phyloP scores from a whole-genome alignment of 2,888 invertebrate species.

The Synanthedon formicaeformis region DNA sequence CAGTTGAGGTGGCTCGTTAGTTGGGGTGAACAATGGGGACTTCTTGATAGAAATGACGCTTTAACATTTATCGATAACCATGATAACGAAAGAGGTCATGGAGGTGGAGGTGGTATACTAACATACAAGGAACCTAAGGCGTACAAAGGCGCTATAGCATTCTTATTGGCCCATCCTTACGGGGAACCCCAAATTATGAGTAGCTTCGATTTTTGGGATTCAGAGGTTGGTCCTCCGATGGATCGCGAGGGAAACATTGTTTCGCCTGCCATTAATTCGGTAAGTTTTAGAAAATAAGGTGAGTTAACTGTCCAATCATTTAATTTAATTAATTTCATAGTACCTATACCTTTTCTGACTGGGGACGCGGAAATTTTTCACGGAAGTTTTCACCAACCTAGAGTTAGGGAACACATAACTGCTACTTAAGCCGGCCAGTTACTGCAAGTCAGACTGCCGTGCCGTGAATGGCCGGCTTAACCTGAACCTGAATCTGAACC shows the following conservation, averaged over 20 bases:
- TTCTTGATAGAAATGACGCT: constrained; percentile 64
- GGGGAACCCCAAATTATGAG: constrained; percentile 88
- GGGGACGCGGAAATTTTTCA: too few relatives aligned
- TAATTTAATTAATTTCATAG: too few relatives aligned
- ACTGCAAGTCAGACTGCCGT: too few relatives aligned
- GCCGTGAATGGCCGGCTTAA: too few relatives aligned
- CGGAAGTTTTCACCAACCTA: too few relatives aligned
- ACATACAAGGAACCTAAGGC: constrained; percentile 74
- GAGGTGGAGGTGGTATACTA: constrained; percentile 65
- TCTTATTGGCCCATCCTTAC: constrained; percentile 86
- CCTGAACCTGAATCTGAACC: too few relatives aligned
- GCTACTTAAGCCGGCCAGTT: too few relatives aligned
- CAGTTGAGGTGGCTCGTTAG: constrained; percentile 70
- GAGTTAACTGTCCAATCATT: too few relatives aligned
- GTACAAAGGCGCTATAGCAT: constrained; percentile 85
- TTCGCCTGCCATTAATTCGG: constrained; percentile 73
- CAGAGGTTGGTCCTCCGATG: constrained; percentile 77
- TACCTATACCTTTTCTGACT: too few relatives aligned
- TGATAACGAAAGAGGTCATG: constrained; percentile 81
- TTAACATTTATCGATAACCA: constrained; percentile 86
- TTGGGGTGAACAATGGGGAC: constrained; percentile 76
- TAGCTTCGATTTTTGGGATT: constrained; percentile 78
- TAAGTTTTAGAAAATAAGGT: constrained; percentile 19
- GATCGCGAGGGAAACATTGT: constrained; percentile 71
- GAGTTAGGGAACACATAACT: too few relatives aligned